Percentiles rank a stretch among this genome's conserved stretches.
phyloP scores from a whole-genome alignment of 2,797 vertebrate species.

The Pagetopsis macropterus region DNA sequence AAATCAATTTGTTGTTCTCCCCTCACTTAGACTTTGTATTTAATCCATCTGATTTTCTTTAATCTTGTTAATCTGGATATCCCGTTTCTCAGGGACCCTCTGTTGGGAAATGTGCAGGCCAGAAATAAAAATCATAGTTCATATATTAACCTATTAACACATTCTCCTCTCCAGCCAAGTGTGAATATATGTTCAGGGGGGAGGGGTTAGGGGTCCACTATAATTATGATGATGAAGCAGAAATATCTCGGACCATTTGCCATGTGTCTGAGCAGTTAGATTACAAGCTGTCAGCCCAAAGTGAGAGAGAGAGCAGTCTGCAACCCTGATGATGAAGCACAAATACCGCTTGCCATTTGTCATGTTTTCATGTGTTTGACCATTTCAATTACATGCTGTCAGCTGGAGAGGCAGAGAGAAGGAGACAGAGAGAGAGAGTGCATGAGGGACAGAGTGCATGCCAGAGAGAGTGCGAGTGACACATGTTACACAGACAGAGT shows the following conservation, averaged over 20 bases:
- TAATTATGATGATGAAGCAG: conserved; percentile 69
- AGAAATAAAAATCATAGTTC: conserved; percentile 45
- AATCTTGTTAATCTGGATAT: conserved; percentile 64
- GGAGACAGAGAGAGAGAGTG: conserved; percentile 28
- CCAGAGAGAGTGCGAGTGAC: conserved; percentile 73
- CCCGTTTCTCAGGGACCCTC: conserved; percentile 59
- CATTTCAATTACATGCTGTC: conserved; percentile 81
- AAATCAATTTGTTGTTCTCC: conserved; percentile 55
- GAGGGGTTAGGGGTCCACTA: conserved; percentile 18
- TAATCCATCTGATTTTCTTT: conserved; percentile 51
- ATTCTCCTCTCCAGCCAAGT: conserved; percentile 45
- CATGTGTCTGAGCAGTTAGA: conserved; percentile 45
- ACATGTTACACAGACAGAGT: conserved; percentile 75
- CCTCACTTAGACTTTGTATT: conserved; percentile 35
- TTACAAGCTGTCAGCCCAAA: conserved; percentile 55
- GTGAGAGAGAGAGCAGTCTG: conserved; percentile 12
- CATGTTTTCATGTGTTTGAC: conserved; percentile 79
- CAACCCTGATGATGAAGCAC: conserved; percentile 69
- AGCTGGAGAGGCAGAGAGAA: conserved; percentile 57
- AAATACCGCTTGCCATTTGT: conserved; percentile 77
- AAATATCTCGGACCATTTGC: conserved; percentile 63
- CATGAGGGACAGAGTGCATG: conserved; percentile 56
- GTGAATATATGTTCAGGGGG: conserved; percentile 20
- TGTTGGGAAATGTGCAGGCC: conserved; percentile 55
- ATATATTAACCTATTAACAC: conserved; percentile 59